Evolutionary conservation across 2,113 vertebrate species (phyloP), one percentile per base, ranked within the genome.

Genomic region (Formicarius rufipectus): DNA sequence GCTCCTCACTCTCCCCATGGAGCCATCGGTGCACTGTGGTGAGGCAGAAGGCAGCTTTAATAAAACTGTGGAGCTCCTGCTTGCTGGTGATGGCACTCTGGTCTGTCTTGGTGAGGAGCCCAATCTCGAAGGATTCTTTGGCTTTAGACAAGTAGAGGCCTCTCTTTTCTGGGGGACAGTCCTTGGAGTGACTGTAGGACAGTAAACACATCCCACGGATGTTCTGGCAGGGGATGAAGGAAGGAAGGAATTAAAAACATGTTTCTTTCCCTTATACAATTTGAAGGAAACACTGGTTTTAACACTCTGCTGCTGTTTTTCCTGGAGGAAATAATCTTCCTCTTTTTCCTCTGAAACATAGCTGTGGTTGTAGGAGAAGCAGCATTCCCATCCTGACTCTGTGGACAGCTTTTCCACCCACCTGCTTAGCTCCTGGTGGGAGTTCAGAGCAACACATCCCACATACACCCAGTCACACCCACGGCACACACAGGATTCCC

Each of bases 51-150:
- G 99, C 98, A 0, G 99, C 99, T 93, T 98, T 99, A 63, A 99
- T 93, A 59, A 99, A 98, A 47, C 98, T 98, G 37, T 99, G 98
- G 40, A 99, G 98, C 95, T 99, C 99, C 96, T 99, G 99, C 91
- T 98, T 98, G 88, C 99, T 99, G 27, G 97, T 96, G 66, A 98
- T 91, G 4, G 60, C 74, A 17, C 98, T 95, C 1, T 89, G 93
- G 5, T 96, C 92, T 3, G 92, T 92, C 96, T 98, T 99, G 59
- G 98, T 99, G 56, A 99, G 98, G 37, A 99, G 98, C 66, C 99
- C 99, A 0, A 99, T 98, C 81, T 98, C 98, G 62, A 99, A 99
- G 37, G 99, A 98, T 89, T 99, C 98, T 64, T 97, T 98, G 33
- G 99, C 99, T 84, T 98, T 95, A 4, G 60, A 75, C 59, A 99